Evolutionary conservation across 2,888 invertebrate species (phyloP), one percentile per base, ranked within the genome.

Genomic region (Agrotis segetum): DNA sequence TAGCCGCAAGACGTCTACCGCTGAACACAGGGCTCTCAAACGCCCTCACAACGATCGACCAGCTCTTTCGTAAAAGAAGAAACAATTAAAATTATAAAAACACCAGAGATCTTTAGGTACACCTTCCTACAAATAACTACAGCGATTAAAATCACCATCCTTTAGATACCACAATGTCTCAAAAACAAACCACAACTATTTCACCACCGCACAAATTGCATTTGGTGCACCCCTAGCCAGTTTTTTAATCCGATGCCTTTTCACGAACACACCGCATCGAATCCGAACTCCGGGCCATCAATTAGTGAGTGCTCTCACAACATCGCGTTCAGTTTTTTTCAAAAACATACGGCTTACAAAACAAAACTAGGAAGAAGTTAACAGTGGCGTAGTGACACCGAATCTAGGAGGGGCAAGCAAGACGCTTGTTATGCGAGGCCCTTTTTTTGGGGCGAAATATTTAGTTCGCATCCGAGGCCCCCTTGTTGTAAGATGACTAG

Each of bases 271-370:
- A 90, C 88, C 92, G 90, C 87, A 88, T 86, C 92, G 90, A 92
- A 93, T 92, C 81, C 87, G 85, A 85, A 89, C 85, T 84, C 87
- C 90, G 90, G 88, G 87, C 89, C 89, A 91, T 94, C 95, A 95
- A 95, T 95, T 94, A 95, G 94, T 93, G 90, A 94, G 91, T 91
- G 91, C 92, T 93, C 93, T 93, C 91, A 92, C 92, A 92, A 88
- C 89, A 88, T 88, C 88, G 87, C 73, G 85, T 85, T 84, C 80
- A 88, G 86, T 87, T 91, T 90, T 86, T 90, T 92, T 92, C 90
- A 89, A 88, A 90, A 93, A 93, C 92, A 91, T 89, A 92, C 92
- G 91, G 92, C 89, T 93, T 56, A 56, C 56, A 56, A 56, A 56
- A 56, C 56, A 56, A 56, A 56, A 56, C 56, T n/a, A 56, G 56